Base-by-base conservation (phyloP, 64 coral and sea anemone genomes). In the Pachyseris speciosa region DNA sequence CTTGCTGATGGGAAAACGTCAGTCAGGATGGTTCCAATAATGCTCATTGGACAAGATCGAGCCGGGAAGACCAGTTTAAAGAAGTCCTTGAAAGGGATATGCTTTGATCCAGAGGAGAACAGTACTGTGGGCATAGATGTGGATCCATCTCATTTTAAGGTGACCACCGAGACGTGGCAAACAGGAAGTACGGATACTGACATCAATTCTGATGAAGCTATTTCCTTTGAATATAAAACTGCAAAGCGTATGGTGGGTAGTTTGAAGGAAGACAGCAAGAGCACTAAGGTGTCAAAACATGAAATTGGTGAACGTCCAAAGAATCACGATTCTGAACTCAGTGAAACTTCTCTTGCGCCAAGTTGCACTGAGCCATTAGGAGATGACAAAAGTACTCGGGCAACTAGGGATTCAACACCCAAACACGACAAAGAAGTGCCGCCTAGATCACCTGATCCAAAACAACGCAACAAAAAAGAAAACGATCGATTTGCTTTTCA, bases 41-140 rank as follows among this genome's bases (percentile, higher is more conserved):
- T 86, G 63, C 39, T 86, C 12, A 31, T 86, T 69, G 84, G 84
- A 19, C 84, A 86, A 43, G 57, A 30, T 15, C 20, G 84, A 41
- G 63, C 84, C 25, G 77, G 77, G 36, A 81, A 81, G 31, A 81
- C 77, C 51, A 81, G 77, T 20, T 33, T 81, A 28, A 25, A 57
- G 22, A 36, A 53, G 58, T 81, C 77, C 7, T 34, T 81, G 24
- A 52, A 57, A 57, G 30, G 77, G 30, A 49, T 50, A 49, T 16
- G 52, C 17, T 79, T 79, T 30, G 47, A 79, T 79, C 75, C 75
- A 50, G 22, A 47, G 9, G 75, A 79, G 49, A 42, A 79, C 47
- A 79, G 75, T 7, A 79, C 75, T 32, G 47, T 45, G 31, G 75
- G 75, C 32, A 49, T 52, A 24, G 27, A 51, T 20, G 11, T 79